Evolutionary conservation across 2,797 vertebrate genomes (phyloP), one percentile per base, ranked within the genome.

Genomic region (Micrastur ruficollis): DNA sequence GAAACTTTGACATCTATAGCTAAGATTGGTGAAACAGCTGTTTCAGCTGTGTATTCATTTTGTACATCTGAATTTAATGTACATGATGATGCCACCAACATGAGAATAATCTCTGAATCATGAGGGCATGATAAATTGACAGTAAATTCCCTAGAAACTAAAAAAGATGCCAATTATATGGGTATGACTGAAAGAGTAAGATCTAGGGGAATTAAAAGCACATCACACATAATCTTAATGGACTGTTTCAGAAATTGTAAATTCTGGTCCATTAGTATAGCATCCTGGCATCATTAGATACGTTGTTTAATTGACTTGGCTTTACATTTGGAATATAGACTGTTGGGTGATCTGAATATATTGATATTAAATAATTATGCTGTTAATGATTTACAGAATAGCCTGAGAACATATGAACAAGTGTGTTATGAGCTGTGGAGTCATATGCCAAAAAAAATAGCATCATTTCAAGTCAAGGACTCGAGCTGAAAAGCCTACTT

Each of bases 71-170:
- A 87, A 38, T 95, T 89, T 91, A 78, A 58, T 74, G 52, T 82
- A 6, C 15, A 2, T 58, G 59, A 22, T 55, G 74, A 32, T 92
- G 84, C 46, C 67, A 78, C 52, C 61, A 62, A 5, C 8, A 17
- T 78, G 46, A 91, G 53, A 61, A 74, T 91, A 38, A 89, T 91
- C 44, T 84, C 58, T 79, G 81, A 83, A 53, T 93, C 78, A 58
- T 6, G 26, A 87, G 29, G 53, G n/a, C 25, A 7, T 87, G 82
- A 0, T 15, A 61, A 89, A 4, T 52, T 82, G 65, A 49, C 42
- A 79, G 78, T 20, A 73, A 79, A 92, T 84, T 90, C 66, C 29
- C 11, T 17, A 6, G 83, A 56, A 31, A 40, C 49, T 44, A 17
- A 17, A 81, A 76, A 94, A 49, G 42, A 71, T 92, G 63, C 36